Evolutionary conservation across 2,888 invertebrate species (phyloP), one percentile per base, ranked within the genome.

Genomic region (Hydrotaea diabolus): DNA sequence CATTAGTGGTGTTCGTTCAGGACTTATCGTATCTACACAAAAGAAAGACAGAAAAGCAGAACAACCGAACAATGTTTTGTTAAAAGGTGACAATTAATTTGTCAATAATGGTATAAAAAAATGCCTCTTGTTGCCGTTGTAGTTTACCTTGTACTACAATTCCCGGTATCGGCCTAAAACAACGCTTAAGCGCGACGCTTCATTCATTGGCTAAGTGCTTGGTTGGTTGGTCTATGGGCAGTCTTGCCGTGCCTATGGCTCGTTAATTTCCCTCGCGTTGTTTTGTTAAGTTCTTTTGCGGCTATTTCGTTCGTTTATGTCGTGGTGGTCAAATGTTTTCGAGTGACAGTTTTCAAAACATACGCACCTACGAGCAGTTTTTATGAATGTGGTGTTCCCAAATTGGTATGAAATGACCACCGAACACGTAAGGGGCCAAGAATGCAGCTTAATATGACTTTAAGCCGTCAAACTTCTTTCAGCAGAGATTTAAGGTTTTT

Each of bases 21-120:
- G 7, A 31, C 31, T 31, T 31, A 31, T 31, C 69, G 21, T 76
- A 36, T 59, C 15, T 31, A 71, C 36, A 59, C 62, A 55, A 53
- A 53, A 53, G n/a, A n/a, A 53, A 55, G 19, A 55, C 21, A 55
- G 2, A 21, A 64, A 19, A 77, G 74, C 46, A 62, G 17, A 73
- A 43, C 11, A 79, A 62, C 89, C 57, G 17, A 73, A 43, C 11
- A 79, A 62, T 88, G 88, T 90, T 90, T 91, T 90, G 91, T 91
- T 89, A 88, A 89, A 89, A 90, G 91, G 90, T 91, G 90, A 90
- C 91, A 90, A 91, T 89, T 91, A 91, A 91, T 91, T 91, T 91
- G 90, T 91, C 90, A 89, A 89, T 91, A 90, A 80, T 74, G 57
- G 26, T 72, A 73, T 39, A 78, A 43, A 66, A 8, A 59, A 81